These are phyloP conservation scores for Onchidella celtica DNA, from an alignment of 2,888 invertebrate genomes.

Conservation along the genomic window DNA sequence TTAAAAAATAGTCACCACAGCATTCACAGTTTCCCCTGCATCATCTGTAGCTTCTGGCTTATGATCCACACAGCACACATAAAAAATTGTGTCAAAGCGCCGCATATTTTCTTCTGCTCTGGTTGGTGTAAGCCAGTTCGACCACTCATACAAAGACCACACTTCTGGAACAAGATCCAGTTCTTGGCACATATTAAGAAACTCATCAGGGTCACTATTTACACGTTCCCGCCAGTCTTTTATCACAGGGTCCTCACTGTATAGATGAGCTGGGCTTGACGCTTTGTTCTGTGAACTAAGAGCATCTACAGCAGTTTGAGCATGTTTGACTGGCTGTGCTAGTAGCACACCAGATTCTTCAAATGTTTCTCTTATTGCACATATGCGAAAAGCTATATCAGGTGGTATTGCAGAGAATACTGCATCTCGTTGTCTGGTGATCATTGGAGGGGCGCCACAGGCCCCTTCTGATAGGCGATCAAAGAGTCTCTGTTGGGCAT, in stretches of 20 bases:
- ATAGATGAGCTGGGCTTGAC: slow-evolving; percentile 49
- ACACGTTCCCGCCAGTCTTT: slow-evolving; percentile 73
- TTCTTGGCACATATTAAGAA: slow-evolving; percentile 86
- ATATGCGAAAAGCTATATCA: slow-evolving; percentile 89
- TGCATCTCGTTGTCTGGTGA: slow-evolving; percentile 61
- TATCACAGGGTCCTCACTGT: slow-evolving; percentile 48
- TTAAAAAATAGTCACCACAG: slow-evolving; percentile 59
- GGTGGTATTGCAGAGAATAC: slow-evolving; percentile 69
- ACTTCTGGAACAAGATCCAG: slow-evolving; percentile 89
- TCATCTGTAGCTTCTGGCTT: slow-evolving; percentile 66
- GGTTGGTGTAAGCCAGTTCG: slow-evolving; percentile 90
- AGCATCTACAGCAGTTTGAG: not conserved
- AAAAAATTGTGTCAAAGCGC: slow-evolving; percentile 73
- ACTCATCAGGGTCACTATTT: slow-evolving; percentile 84
- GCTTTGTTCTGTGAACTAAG: not conserved
- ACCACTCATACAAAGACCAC: slow-evolving; percentile 90
- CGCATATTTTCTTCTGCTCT: slow-evolving; percentile 43
- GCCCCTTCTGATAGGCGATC: slow-evolving; percentile 46
- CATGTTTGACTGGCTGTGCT: slow-evolving; percentile 50
- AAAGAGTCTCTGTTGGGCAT: slow-evolving; percentile 39
- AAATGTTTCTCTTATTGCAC: slow-evolving; percentile 93
- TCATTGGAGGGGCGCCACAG: slow-evolving; percentile 62
- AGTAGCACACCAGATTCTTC: slow-evolving; percentile 90
- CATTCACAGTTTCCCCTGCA: slow-evolving; percentile 69
- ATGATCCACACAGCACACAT: slow-evolving; percentile 65